Evolutionary conservation across 2,888 invertebrate species (phyloP), one percentile per base, ranked within the genome.

Genomic region (Pyrgus malvae): DNA sequence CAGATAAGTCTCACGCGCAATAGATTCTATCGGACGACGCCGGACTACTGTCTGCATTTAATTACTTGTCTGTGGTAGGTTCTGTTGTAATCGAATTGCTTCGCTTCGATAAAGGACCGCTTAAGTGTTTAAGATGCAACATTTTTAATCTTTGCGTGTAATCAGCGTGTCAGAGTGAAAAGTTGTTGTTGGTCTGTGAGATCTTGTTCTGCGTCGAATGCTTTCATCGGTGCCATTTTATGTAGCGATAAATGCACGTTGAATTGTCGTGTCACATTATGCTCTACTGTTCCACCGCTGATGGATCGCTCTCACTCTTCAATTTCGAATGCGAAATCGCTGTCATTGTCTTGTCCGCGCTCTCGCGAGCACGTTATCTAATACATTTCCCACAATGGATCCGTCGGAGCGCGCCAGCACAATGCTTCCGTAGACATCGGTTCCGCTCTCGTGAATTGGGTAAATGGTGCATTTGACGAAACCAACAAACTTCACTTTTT

Each of bases 391-490:
- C 72, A 84, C 84, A 82, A 80, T 80, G 72, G 81, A 74, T 74
- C 76, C 70, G 67, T 66, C 69, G 71, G 72, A 69, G 46, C 73
- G 72, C 76, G 70, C 72, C 68, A 65, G 71, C 76, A 80, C 83
- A 80, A 82, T 78, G 82, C 83, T 84, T 80, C 84, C 78, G 81
- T 69, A 72, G 75, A 69, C 79, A 74, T 77, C 74, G 75, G 89
- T 90, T 90, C 85, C 89, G 89, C 89, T 90, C 86, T 87, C 87
- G 74, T 82, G 82, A 85, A 82, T 84, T 82, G 72, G 83, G 82
- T 88, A 88, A 89, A 80, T 87, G 80, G 84, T 83, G 83, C 83
- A 82, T 82, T 87, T 80, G 80, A 78, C 79, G 80, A 89, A 85
- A 62, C 57, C 55, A 46, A 61, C 38, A 57, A 58, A 83, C 84